Base-by-base conservation (phyloP, 2,797 vertebrate genomes). In the Propithecus perrieri region DNA sequence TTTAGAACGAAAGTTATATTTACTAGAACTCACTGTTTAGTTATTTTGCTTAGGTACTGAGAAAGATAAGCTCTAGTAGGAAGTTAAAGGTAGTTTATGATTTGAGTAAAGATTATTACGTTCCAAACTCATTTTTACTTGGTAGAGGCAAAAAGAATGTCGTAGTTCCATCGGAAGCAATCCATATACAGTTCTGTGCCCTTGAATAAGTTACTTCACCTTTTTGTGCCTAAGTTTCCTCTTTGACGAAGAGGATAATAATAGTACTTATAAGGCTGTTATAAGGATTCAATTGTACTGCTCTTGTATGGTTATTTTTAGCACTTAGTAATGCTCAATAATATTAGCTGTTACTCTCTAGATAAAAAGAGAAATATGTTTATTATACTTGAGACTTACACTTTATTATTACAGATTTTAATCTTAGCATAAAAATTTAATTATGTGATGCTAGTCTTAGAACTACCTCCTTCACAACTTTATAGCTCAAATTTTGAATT, bases 401-500 rank as follows among this genome's bases (percentile, higher is more conserved):
- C 7, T 53, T 72, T 80, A 81, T 87, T 15, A 46, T 72, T 80
- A 76, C 53, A 72, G 33, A 61, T 95, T 17, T 93, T 85, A 85
- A 74, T 94, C 15, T 88, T 91, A 89, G 46, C 50, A 48, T 91
- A 93, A 75, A 89, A 38, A 87, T 75, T 83, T 6, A 95, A 71
- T 50, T 76, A 74, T 61, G 5, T 79, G 24, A 67, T 81, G n/a
- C 2, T 57, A 5, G 69, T 91, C 26, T 69, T 20, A 94, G 69
- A 89, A 78, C 20, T 79, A 41, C 4, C 8, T 86, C 87, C 33
- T 43, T 74, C 67, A 38, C 2, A 81, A 8, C 14, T 75, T 84
- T 92, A 15, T 22, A 38, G 30, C 85, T 94, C 48, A 92, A 35
- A 83, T 72, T 91, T 95, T 96, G 59, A 96, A 35, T 81, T 91